A percentile compares a stretch with the other conserved stretches of the same genome.
These are phyloP conservation scores for Bombyx mandarina DNA, from an alignment of 1,140 invertebrate species.

Conservation along the genomic window DNA sequence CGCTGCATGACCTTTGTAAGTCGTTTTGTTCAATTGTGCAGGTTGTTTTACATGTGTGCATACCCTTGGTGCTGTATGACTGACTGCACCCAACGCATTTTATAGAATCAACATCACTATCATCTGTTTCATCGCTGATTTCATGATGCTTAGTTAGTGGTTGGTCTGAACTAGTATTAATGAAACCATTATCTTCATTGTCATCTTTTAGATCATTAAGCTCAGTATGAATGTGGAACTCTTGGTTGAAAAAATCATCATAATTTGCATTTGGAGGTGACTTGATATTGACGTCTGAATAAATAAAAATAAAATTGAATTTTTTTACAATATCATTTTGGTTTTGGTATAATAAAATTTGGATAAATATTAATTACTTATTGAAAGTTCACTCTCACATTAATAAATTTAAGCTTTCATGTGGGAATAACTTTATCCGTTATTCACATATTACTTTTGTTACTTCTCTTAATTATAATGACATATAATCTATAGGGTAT, in stretches of 20 bases:
- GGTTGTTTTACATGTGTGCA: constrained; percentile 50
- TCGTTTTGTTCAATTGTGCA: constrained; percentile 57
- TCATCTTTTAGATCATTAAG: constrained; percentile 52
- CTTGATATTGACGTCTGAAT: constrained; percentile 39
- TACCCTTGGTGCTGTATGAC: constrained; percentile 43
- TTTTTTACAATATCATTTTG: no score
- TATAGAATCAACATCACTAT: constrained; percentile 56
- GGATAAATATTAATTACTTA: no score
- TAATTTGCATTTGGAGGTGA: constrained; percentile 35
- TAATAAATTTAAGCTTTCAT: not conserved
- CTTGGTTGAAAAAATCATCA: constrained; percentile 49
- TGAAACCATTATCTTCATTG: constrained; percentile 21
- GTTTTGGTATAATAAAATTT: no score
- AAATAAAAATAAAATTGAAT: constrained; percentile 1
- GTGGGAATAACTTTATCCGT: no score
- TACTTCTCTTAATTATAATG: no score
- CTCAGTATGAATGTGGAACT: constrained; percentile 50
- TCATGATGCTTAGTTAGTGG: constrained; percentile 17
- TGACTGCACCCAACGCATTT: constrained; percentile 59
- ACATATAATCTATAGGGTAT: no score
- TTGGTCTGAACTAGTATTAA: not conserved
- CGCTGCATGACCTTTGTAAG: constrained; percentile 45
- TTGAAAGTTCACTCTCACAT: not conserved
- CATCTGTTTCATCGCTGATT: constrained; percentile 59
- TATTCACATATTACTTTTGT: no score